Conservation (phyloP, 2,113 vertebrate genomes). For the Pycnonotus jocosus region DNA sequence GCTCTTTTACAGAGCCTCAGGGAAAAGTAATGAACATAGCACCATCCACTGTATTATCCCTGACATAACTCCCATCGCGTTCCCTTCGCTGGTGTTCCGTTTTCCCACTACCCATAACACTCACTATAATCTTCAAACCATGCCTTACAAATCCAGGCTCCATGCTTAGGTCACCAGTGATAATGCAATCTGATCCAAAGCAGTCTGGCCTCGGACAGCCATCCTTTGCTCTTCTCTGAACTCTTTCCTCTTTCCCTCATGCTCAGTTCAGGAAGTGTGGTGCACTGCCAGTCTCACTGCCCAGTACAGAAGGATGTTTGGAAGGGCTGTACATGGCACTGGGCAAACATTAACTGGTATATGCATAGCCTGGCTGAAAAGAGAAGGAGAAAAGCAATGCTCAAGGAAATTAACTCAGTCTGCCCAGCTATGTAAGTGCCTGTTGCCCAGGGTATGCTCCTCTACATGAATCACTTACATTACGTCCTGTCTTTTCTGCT, state of each 20-base stretch:
- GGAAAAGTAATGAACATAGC: neutral
- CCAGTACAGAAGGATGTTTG: neutral
- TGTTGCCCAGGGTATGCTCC: neutral
- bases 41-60: neutral
- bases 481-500: neutral
- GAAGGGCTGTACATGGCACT: neutral
- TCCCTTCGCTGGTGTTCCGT: neutral
- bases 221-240: neutral
- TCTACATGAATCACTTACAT: neutral
- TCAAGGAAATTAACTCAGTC: neutral
- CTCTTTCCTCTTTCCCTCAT: neutral
- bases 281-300: accelerated
- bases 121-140: neutral
- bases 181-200: neutral
- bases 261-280: neutral
- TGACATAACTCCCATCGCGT: accelerated
- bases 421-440: neutral
- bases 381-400: neutral
- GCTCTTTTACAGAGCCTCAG: neutral
- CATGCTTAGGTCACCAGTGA: neutral
- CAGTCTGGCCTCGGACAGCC: neutral
- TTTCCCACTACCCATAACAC: neutral
- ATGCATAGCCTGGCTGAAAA: neutral
- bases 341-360: accelerated
- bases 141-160: neutral